A percentile compares a stretch with the other conserved stretches of the same genome.
Evolutionary conservation across 2,888 invertebrate species (phyloP).

Genomic region (Idaea dimidiata): DNA sequence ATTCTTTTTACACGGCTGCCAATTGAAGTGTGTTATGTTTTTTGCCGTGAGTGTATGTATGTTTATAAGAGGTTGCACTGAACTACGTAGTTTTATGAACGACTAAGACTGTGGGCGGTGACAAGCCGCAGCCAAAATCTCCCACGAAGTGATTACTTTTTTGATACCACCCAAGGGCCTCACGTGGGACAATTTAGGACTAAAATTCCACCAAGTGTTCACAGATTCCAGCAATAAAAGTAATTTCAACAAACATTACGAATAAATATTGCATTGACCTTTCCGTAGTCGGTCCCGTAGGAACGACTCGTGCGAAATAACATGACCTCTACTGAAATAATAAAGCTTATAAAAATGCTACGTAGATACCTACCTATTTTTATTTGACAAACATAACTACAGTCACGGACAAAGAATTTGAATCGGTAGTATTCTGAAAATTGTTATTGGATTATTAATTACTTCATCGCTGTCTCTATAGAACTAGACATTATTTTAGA

Average conservation of each 20-base stretch:
- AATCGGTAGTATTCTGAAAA: neutral
- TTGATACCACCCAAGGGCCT: no score
- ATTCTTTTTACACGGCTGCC: no score
- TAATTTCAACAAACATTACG: neutral
- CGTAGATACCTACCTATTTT: constrained; percentile 6
- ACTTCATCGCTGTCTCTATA: no score
- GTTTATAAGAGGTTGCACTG: no score
- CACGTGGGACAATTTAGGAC: no score
- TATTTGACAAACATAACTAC: constrained; percentile 15
- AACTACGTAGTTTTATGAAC: no score
- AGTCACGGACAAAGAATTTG: neutral
- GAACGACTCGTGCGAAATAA: constrained; percentile 22
- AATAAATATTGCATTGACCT: constrained; percentile 10
- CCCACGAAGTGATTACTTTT: no score
- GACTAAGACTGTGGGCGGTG: no score
- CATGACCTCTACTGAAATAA: constrained; percentile 20
- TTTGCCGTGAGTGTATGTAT: no score
- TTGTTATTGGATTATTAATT: neutral
- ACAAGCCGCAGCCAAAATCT: no score
- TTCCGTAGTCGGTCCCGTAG: constrained; percentile 13
- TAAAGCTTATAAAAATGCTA: constrained; percentile 16
- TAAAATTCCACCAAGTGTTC: neutral
- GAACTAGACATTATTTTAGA: no score
- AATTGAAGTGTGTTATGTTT: no score
- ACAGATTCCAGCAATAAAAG: neutral